These are phyloP conservation scores for Pogonomyrmex californicus DNA, from an alignment of 1,140 invertebrate species.

Conservation along the genomic window DNA sequence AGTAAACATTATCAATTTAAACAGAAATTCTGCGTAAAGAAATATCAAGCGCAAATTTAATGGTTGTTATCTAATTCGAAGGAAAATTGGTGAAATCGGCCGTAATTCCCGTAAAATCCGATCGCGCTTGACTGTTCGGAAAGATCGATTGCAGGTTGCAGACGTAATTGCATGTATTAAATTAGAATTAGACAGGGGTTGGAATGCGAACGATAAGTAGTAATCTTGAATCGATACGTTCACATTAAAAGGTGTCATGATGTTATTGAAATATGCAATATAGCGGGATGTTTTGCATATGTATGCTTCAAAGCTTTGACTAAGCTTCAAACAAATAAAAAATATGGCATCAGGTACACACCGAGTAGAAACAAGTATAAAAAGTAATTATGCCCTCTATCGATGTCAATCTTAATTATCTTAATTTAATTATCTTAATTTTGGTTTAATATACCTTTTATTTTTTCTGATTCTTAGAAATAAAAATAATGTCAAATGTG, in stretches of 20 bases:
- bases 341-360: not conserved
- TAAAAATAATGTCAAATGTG: too few relatives aligned
- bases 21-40: not conserved
- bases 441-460: too few relatives aligned
- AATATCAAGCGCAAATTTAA: not conserved
- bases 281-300: conserved; percentile 65
- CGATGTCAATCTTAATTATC: too few relatives aligned
- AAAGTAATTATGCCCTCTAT: too few relatives aligned
- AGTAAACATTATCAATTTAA: not conserved
- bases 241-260: conserved; percentile 93
- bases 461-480: too few relatives aligned
- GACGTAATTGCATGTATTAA: not conserved
- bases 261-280: conserved; percentile 93
- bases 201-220: conserved; percentile 91
- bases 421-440: too few relatives aligned
- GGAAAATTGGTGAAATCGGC: conserved; percentile 25
- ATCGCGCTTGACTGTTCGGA: not conserved
- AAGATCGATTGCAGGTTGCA: conserved; percentile 19
- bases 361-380: too few relatives aligned
- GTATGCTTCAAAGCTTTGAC: too few relatives aligned
- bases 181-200: conserved; percentile 84
- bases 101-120: not conserved
- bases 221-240: conserved; percentile 95
- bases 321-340: not conserved
- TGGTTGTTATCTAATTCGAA: conserved; percentile 3